These are phyloP conservation scores for Coenobita brevimanus DNA, from an alignment of 1,140 invertebrate genomes.

Conservation along the genomic window DNA sequence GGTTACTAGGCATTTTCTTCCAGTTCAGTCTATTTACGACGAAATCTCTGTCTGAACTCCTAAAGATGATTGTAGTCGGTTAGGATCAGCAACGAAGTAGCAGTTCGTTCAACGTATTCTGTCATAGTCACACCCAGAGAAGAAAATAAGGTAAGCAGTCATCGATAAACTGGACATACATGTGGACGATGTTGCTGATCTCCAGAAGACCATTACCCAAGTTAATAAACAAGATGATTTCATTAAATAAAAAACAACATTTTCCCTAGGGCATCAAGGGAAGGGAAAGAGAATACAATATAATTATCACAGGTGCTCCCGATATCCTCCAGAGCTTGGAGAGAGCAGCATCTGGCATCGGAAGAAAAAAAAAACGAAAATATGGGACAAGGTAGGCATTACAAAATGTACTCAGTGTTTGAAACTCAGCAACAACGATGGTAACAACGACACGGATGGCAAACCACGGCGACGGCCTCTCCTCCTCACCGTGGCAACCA, in stretches of 20 bases:
- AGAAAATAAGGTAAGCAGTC: too few species aligned
- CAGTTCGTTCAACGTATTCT: too few species aligned
- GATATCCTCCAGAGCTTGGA: background rate
- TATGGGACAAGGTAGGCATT: too few species aligned
- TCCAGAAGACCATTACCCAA: background rate
- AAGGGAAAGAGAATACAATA: background rate
- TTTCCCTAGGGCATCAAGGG: background rate
- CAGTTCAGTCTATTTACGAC: too few species aligned
- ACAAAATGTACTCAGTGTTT: too few species aligned
- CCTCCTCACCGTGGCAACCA: background rate
- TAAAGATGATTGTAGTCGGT: too few species aligned
- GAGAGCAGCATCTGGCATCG: background rate
- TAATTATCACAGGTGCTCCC: background rate
- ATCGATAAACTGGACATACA: too few species aligned
- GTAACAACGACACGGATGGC: background rate
- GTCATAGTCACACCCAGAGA: too few species aligned
- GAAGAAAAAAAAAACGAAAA: background rate
- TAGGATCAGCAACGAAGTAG: too few species aligned
- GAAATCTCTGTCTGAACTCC: too few species aligned
- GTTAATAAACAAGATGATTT: background rate
- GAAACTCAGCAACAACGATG: background rate
- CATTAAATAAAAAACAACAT: background rate
- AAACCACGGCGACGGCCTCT: background rate
- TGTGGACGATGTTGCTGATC: too few species aligned
- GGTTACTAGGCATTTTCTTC: too few species aligned